A percentile compares a stretch with the other conserved stretches of the same genome.
phyloP scores from a whole-genome alignment of 1,140 invertebrate species.

The Nylanderia fulva region DNA sequence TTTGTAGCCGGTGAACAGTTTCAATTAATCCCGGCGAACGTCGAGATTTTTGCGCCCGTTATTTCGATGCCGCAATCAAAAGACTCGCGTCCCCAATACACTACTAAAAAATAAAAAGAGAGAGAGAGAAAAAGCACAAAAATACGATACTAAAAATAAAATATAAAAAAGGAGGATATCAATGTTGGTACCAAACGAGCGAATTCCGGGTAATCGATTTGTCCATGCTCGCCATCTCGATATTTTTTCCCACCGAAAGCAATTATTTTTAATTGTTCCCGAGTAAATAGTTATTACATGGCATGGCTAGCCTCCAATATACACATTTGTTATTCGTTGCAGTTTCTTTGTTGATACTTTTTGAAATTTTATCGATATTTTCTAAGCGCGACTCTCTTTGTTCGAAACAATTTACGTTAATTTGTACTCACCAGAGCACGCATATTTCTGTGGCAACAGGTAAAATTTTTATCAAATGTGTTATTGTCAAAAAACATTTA shows the following conservation, averaged over 20 bases:
- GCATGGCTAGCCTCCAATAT: not conserved
- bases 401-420: not conserved
- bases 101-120: conserved; percentile 9
- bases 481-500: not conserved
- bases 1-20: conserved; percentile 42
- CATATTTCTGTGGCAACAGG: not conserved
- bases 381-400: not conserved
- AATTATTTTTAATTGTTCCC: conserved; percentile 51
- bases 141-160: conserved; percentile 28
- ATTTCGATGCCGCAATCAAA: conserved; percentile 57
- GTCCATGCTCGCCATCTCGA: not conserved
- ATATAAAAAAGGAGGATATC: conserved; percentile 1
- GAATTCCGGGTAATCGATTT: conserved; percentile 39
- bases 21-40: conserved; percentile 54
- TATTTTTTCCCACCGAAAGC: conserved; percentile 9
- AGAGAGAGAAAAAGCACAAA: not conserved
- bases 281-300: conserved; percentile 37
- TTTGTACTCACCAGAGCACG: not conserved
- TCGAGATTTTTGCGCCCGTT: conserved; percentile 55
- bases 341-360: not conserved
- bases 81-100: conserved; percentile 48
- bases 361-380: not conserved
- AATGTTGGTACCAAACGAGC: conserved; percentile 27
- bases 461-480: not conserved
- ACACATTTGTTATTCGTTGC: not conserved